phyloP scores from a whole-genome alignment of 1,140 invertebrate genomes.

The Vanessa tameamea region DNA sequence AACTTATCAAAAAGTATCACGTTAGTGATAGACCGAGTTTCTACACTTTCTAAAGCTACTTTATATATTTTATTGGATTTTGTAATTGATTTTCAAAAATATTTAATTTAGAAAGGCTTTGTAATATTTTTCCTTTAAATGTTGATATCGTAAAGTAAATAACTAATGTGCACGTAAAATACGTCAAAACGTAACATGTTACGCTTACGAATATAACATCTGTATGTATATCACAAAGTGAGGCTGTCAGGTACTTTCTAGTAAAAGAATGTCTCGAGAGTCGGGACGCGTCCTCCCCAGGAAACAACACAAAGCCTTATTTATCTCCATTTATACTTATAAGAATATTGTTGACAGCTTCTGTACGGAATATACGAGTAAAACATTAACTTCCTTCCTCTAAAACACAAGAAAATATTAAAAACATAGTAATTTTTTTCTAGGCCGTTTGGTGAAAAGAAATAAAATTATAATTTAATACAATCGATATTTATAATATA shows the following conservation, averaged over 20 bases:
- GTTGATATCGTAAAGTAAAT: no score
- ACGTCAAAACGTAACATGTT: not conserved
- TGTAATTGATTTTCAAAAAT: no score
- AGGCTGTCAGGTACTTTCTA: slow-evolving; percentile 3
- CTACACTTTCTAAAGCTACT: no score
- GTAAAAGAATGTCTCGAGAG: slow-evolving; percentile 8
- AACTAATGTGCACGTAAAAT: no score
- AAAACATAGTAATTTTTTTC: not conserved
- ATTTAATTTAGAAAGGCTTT: no score
- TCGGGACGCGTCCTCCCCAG: slow-evolving; percentile 9
- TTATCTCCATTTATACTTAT: slow-evolving; percentile 4
- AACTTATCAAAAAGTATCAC: no score
- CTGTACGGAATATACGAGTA: not conserved
- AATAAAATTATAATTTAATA: no score
- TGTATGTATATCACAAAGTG: slow-evolving; percentile 3
- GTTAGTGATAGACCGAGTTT: no score
- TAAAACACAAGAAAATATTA: not conserved
- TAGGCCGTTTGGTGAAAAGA: no score
- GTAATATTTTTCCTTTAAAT: no score
- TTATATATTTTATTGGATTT: no score
- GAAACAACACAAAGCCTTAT: slow-evolving; percentile 2
- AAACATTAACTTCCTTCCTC: not conserved
- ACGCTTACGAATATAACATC: not conserved
- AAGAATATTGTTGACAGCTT: not conserved
- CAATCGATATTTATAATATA: no score